Conservation (phyloP, 2,797 vertebrate species). For the Cuniculus paca region DNA sequence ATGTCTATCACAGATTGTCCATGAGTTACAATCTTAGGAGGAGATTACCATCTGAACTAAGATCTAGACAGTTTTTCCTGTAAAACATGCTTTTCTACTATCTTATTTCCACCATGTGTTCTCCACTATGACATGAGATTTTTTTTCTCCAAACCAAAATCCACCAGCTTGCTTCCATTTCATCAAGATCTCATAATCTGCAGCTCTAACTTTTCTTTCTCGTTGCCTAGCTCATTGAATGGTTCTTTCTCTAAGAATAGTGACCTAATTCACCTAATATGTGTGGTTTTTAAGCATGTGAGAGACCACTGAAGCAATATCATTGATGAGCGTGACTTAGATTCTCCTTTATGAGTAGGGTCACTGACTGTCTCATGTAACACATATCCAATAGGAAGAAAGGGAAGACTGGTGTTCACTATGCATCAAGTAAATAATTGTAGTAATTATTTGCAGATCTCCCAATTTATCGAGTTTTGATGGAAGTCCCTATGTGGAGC, state of each 20-base stretch:
- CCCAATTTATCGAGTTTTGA: not conserved
- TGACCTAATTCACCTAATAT: not conserved
- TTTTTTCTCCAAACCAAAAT: constrained; percentile 37
- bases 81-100: not conserved
- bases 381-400: not conserved
- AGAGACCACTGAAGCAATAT: not conserved
- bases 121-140: not conserved
- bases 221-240: not conserved
- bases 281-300: not conserved
- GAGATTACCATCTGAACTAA: not conserved
- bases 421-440: not conserved
- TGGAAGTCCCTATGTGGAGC: not conserved
- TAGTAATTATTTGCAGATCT: not conserved
- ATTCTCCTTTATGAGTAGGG: not conserved
- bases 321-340: not conserved
- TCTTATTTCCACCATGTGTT: not conserved
- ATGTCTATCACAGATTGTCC: not conserved
- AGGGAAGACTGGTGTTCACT: not conserved
- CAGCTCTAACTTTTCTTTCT: not conserved
- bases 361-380: not conserved
- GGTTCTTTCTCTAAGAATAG: not conserved
- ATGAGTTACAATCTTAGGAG: not conserved
- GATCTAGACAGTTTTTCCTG: not conserved
- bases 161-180: not conserved
- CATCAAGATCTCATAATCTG: not conserved